Evolutionary conservation across 2,113 vertebrate species (phyloP).

Genomic region (Peromyscus polionotus): DNA sequence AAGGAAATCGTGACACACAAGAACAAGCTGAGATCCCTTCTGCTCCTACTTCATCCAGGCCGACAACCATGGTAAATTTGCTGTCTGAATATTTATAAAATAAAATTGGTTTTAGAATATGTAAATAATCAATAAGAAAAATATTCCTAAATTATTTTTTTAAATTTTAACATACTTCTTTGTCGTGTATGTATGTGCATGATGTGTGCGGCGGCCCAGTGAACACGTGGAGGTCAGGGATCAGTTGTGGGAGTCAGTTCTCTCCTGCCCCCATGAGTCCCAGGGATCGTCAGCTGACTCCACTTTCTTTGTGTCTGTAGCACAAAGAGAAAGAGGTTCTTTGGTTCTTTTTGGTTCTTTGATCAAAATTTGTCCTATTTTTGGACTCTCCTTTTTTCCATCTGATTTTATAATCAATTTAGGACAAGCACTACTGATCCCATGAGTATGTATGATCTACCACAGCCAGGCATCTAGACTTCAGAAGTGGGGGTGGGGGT

Average conservation of each 20-base stretch:
- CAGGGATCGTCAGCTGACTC: background rate
- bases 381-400: background rate
- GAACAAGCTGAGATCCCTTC: background rate
- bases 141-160: background rate
- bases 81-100: background rate
- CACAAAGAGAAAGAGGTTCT: background rate
- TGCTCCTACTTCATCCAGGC: background rate
- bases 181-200: background rate
- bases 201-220: background rate
- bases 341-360: background rate
- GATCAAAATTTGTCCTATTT: conserved; percentile 29
- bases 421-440: background rate
- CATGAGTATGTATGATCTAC: background rate
- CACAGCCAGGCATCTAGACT: background rate
- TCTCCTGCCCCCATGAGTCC: background rate
- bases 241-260: background rate
- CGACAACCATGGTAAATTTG: background rate
- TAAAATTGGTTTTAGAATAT: background rate
- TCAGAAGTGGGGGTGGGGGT: background rate
- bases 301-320: background rate
- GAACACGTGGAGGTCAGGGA: no score
- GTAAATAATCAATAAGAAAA: conserved; percentile 3
- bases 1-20: background rate
- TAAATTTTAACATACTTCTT: background rate
- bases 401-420: conserved; percentile 29